These are phyloP conservation scores for Dicycla oo DNA, from an alignment of 2,888 invertebrate species.

Conservation along the genomic window DNA sequence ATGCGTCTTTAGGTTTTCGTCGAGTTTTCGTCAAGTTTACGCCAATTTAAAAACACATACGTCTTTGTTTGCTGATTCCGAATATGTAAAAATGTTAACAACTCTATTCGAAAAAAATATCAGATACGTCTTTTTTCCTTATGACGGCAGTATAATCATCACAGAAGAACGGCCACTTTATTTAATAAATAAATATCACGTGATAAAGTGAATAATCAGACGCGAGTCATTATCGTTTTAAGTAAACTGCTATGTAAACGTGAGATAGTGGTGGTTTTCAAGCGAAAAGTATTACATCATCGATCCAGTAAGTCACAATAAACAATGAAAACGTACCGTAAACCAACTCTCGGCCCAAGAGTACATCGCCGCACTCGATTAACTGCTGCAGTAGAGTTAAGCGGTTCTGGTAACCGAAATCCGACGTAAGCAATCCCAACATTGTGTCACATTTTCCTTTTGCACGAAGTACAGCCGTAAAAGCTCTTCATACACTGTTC, in stretches of 20 bases:
- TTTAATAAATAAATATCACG: conserved; percentile 21
- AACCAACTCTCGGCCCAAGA: conserved; percentile 79
- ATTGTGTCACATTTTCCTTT: conserved; percentile 72
- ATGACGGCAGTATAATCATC: too few species aligned
- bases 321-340: conserved; percentile 74
- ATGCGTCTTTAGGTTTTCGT: too few species aligned
- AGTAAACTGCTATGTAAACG: conserved; percentile 24
- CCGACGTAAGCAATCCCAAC: conserved; percentile 85
- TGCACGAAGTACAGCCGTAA: conserved; percentile 36
- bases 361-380: conserved; percentile 85
- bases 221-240: conserved; percentile 10
- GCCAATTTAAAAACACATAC: too few species aligned
- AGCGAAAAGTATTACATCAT: conserved; percentile 10
- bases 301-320: not conserved
- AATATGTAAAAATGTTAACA: too few species aligned
- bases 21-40: too few species aligned
- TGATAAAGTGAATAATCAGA: conserved; percentile 31
- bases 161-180: conserved; percentile 33
- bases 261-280: not conserved
- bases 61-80: too few species aligned
- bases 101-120: too few species aligned
- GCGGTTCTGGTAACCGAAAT: conserved; percentile 84
- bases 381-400: conserved; percentile 84
- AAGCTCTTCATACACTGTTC: conserved; percentile 29
- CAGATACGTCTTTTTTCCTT: too few species aligned